Conservation (phyloP, 2,888 invertebrate genomes). For the Latrodectus hesperus region DNA sequence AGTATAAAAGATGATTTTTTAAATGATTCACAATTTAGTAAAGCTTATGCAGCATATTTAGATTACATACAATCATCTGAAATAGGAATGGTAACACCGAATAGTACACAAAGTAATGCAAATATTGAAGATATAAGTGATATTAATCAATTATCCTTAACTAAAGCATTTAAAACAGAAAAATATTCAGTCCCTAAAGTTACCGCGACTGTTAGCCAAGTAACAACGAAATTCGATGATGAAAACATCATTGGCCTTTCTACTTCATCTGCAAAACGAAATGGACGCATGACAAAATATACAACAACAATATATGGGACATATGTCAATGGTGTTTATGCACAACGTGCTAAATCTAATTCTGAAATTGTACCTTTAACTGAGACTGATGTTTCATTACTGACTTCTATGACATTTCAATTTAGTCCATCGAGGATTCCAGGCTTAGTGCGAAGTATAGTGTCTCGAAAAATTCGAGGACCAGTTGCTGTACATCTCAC, state of each 20-base stretch:
- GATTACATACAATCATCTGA: constrained; percentile 43
- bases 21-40: constrained; percentile 55
- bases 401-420: constrained; percentile 31
- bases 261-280: constrained; percentile 35
- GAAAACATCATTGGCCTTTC: constrained; percentile 50
- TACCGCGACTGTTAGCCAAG: constrained; percentile 14
- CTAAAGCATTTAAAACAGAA: background rate
- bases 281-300: constrained; percentile 66
- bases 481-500: constrained; percentile 59
- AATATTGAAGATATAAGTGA: background rate
- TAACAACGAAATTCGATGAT: constrained; percentile 6
- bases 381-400: constrained; percentile 38
- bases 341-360: constrained; percentile 70
- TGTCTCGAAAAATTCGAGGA: constrained; percentile 51
- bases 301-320: constrained; percentile 71
- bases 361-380: constrained; percentile 68
- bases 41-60: constrained; percentile 62
- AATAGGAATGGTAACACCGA: background rate
- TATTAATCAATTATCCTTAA: background rate
- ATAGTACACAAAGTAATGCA: background rate
- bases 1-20: constrained; percentile 33
- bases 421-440: constrained; percentile 47
- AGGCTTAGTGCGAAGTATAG: constrained; percentile 57
- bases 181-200: constrained; percentile 28
- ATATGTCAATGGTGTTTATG: constrained; percentile 70